Base-by-base conservation (phyloP, 2,797 vertebrate species). In the Dendrocincla tyrannina region DNA sequence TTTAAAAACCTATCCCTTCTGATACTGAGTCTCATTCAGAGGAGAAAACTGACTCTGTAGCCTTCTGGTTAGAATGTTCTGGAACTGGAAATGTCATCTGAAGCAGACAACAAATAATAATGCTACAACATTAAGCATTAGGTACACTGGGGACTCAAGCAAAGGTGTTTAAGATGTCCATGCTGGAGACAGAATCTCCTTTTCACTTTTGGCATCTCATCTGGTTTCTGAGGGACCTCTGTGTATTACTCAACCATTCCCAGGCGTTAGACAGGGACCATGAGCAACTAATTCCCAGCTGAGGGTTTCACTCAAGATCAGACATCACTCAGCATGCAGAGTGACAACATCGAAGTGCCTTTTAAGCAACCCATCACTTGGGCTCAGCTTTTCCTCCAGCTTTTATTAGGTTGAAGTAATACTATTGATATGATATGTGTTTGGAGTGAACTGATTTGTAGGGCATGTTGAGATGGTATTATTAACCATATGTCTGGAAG, bases 341-440 rank as follows among this genome's bases (percentile, higher is more conserved):
- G 13, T 68, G n/a, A 46, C 32, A 58, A 13, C 41, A 56, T 30
- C 52, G 8, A 20, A 66, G 33, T 16, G n/a, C 62, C n/a, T 19
- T 58, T 74, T 0, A 4, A 4, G n/a, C 2, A 2, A 44, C 32
- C 6, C 14, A 1, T 41, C 46, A 1, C 58, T 9, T 55, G 35
- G 18, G 24, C 53, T 76, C 47, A 50, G 39, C 53, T 83, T 66
- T 58, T 9, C 35, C 83, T 87, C 70, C 50, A 49, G 25, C 28
- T 52, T 87, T 37, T 28, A 28, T 41, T 27, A 81, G 79, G 77
- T 30, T 89, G 67, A 93, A 83, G 83, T 86, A 89, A 70, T 44
- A 19, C 17, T 69, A 23, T 24, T 82, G 46, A 58, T 33, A 27
- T 20, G 39, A 35, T 20, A 11, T 2, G 4, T 20, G 11, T 63